Evolutionary conservation across 1,140 invertebrate genomes (phyloP).

Genomic region (Eufriesea mexicana): DNA sequence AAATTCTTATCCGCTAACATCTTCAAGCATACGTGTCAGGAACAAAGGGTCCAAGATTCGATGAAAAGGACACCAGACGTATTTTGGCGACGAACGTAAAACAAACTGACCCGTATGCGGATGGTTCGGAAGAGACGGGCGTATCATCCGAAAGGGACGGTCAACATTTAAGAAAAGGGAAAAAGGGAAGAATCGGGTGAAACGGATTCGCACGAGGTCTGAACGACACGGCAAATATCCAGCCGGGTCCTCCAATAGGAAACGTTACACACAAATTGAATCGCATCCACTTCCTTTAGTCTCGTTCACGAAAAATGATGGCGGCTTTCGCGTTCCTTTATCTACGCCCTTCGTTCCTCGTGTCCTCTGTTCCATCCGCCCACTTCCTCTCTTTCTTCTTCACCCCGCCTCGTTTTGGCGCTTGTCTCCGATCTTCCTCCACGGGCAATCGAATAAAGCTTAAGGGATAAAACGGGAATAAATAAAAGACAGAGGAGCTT

Average conservation of each 20-base stretch:
- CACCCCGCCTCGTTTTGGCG: too few relatives aligned
- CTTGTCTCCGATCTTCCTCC: slow-evolving; percentile 22
- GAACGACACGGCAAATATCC: slow-evolving; percentile 9
- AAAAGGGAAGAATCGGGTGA: background rate
- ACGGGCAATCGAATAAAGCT: slow-evolving; percentile 58
- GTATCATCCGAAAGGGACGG: background rate
- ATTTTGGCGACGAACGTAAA: background rate
- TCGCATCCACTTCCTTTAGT: background rate
- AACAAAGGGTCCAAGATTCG: background rate
- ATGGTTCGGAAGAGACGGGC: background rate
- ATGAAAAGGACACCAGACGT: background rate
- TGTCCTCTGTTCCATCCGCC: background rate
- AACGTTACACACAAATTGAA: background rate
- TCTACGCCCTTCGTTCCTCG: background rate
- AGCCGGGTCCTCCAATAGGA: background rate
- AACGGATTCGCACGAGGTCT: background rate
- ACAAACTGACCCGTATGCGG: background rate
- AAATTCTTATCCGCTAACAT: background rate
- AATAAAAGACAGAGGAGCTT: slow-evolving; percentile 40
- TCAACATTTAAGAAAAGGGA: background rate
- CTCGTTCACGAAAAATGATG: background rate
- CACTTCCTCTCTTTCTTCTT: background rate
- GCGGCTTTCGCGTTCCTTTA: background rate
- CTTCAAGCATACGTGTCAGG: background rate
- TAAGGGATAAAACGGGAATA: slow-evolving; percentile 61